Evolutionary conservation across 2,888 invertebrate genomes (phyloP).

Genomic region (Netelia fuscicornis): DNA sequence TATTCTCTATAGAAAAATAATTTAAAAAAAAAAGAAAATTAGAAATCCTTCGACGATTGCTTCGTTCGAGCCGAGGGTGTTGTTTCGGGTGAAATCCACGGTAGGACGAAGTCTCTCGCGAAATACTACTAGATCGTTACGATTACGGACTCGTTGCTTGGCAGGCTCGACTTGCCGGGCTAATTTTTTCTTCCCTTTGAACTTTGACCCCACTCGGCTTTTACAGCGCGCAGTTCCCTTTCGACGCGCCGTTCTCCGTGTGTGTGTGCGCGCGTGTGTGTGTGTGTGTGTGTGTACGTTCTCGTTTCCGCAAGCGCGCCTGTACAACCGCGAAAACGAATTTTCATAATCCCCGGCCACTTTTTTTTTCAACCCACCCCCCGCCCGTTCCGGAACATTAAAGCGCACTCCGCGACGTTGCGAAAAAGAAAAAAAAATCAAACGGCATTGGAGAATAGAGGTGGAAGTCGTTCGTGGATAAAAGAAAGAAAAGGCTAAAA

Average conservation of each 20-base stretch:
- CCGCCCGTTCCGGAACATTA: conserved; percentile 27
- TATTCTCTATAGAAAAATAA: conserved; percentile 22
- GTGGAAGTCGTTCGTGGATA: too few relatives aligned
- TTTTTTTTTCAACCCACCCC: background rate
- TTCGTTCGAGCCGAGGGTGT: background rate
- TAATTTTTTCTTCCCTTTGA: conserved; percentile 19
- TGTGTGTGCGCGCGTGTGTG: background rate
- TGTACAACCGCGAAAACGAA: conserved; percentile 26
- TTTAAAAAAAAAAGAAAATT: background rate
- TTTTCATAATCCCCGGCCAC: conserved; percentile 42
- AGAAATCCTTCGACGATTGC: background rate
- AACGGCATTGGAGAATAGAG: too few relatives aligned
- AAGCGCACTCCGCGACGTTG: conserved; percentile 11
- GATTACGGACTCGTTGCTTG: conserved; percentile 5
- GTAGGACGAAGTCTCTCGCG: background rate
- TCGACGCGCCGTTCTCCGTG: background rate
- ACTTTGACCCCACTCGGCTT: conserved; percentile 23
- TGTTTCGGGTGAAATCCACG: background rate
- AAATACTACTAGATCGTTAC: background rate
- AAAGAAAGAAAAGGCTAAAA: background rate
- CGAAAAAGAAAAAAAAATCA: too few relatives aligned
- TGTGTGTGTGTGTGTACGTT: background rate
- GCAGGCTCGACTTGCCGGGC: background rate
- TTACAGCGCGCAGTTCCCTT: background rate
- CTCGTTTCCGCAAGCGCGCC: background rate